Evolutionary conservation across 23 tunicate genomes (phyloP).

Genomic region (Botrylloides violaceus): DNA sequence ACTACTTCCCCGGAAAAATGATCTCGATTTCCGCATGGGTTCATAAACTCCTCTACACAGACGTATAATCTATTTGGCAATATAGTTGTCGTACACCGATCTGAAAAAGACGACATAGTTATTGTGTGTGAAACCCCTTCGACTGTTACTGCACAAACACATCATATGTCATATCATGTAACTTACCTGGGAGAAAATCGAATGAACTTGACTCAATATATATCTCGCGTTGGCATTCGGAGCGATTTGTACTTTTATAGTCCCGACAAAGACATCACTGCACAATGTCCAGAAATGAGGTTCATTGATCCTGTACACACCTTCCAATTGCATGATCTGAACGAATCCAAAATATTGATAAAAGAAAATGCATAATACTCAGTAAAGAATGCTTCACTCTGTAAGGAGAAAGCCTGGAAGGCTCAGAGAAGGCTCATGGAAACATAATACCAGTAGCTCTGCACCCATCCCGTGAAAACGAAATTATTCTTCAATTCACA

Average conservation of each 20-base stretch:
- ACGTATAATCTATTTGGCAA: slow-evolving; percentile 77
- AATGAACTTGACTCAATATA: slow-evolving; percentile 80
- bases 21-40: neutral
- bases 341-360: neutral
- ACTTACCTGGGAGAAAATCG: slow-evolving; percentile 58
- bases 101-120: slow-evolving; percentile 43
- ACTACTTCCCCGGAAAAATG: no score
- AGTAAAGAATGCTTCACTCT: no score
- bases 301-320: slow-evolving; percentile 87
- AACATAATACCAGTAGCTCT: no score
- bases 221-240: slow-evolving; percentile 81
- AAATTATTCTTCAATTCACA: no score
- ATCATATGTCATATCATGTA: neutral
- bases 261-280: slow-evolving; percentile 75
- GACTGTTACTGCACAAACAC: neutral
- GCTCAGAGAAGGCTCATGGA: no score
- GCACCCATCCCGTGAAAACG: no score
- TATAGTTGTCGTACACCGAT: slow-evolving; percentile 74
- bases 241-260: slow-evolving; percentile 83
- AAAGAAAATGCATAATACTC: neutral
- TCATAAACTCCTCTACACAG: neutral
- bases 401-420: neutral
- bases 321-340: slow-evolving; percentile 69
- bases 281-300: slow-evolving; percentile 96
- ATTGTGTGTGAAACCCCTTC: neutral